These are phyloP conservation scores for Hippasteria phrygiana DNA, from an alignment of 53 echinoderm and acorn worm species.

Conservation along the genomic window DNA sequence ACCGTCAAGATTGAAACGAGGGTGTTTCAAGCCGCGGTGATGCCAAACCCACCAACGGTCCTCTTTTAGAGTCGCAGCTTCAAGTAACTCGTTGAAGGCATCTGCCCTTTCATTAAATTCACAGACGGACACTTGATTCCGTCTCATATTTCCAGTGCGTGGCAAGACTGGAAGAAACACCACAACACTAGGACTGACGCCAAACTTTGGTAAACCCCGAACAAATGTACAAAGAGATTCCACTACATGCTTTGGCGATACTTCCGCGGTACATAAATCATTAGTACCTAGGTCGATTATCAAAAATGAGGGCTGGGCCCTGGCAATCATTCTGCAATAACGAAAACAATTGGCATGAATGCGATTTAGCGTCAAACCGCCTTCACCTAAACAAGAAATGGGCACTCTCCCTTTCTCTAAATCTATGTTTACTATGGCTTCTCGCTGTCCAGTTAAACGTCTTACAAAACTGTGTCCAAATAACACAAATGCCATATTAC, in stretches of 20 bases:
- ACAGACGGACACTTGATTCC: not conserved
- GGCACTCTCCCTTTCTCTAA: not conserved
- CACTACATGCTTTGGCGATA: not conserved
- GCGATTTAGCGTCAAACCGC: not conserved
- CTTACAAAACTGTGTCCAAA: slow-evolving; percentile 35
- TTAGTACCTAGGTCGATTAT: slow-evolving; percentile 27
- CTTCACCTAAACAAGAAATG: slow-evolving; percentile 5
- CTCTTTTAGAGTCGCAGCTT: not conserved
- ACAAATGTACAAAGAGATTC: slow-evolving; percentile 7
- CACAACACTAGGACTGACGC: not conserved
- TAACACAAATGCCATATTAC: not conserved
- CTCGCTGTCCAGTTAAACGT: not conserved
- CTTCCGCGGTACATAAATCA: not conserved
- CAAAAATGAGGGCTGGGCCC: not conserved
- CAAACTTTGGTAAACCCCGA: not conserved
- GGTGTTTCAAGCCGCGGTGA: not conserved
- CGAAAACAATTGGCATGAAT: not conserved
- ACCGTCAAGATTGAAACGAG: slow-evolving; percentile 45
- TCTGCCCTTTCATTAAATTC: slow-evolving; percentile 31
- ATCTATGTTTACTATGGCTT: not conserved
- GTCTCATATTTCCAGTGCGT: slow-evolving; percentile 6
- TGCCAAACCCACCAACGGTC: slow-evolving; percentile 51
- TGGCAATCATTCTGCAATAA: not conserved
- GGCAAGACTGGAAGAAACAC: slow-evolving; percentile 49
- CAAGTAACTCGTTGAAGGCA: slow-evolving; percentile 18